A percentile compares a stretch with the other conserved stretches of the same genome.
These are phyloP conservation scores for Ophion ventricosus DNA, from an alignment of 2,888 invertebrate genomes.

Conservation along the genomic window DNA sequence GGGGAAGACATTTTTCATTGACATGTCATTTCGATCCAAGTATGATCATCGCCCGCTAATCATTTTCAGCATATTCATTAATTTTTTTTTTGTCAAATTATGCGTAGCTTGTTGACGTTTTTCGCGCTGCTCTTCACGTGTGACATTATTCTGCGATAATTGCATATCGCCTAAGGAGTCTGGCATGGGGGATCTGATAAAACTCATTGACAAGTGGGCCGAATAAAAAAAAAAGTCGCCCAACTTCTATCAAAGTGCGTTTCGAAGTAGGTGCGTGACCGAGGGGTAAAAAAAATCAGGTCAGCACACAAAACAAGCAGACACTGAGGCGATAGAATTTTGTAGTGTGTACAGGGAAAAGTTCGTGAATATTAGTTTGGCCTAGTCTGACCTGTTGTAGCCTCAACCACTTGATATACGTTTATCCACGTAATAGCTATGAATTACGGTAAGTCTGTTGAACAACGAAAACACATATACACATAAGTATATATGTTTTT, in stretches of 20 bases:
- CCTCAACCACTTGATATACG: constrained; percentile 27
- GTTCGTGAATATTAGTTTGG: constrained; percentile 23
- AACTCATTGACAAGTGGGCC: constrained; percentile 21
- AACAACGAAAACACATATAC: background rate
- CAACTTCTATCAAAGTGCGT: constrained; percentile 31
- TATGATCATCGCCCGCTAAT: too few relatives aligned
- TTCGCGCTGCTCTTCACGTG: too few relatives aligned
- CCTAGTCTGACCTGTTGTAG: constrained; percentile 25
- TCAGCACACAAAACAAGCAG: constrained; percentile 8
- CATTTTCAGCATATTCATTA: too few relatives aligned
- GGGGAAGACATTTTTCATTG: too few relatives aligned
- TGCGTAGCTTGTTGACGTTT: too few relatives aligned
- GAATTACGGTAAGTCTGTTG: background rate
- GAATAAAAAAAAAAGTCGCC: background rate
- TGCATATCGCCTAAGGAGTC: background rate
- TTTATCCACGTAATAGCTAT: background rate
- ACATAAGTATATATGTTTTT: too few relatives aligned
- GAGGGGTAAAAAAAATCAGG: constrained; percentile 20
- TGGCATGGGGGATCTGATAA: background rate
- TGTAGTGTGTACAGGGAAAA: constrained; percentile 16
- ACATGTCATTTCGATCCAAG: too few relatives aligned
- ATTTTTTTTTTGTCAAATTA: background rate
- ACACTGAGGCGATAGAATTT: constrained; percentile 3
- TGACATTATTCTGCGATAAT: background rate
- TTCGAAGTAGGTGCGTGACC: constrained; percentile 31